Evolutionary conservation across 2,797 vertebrate genomes (phyloP).

Genomic region (Artibeus lituratus): DNA sequence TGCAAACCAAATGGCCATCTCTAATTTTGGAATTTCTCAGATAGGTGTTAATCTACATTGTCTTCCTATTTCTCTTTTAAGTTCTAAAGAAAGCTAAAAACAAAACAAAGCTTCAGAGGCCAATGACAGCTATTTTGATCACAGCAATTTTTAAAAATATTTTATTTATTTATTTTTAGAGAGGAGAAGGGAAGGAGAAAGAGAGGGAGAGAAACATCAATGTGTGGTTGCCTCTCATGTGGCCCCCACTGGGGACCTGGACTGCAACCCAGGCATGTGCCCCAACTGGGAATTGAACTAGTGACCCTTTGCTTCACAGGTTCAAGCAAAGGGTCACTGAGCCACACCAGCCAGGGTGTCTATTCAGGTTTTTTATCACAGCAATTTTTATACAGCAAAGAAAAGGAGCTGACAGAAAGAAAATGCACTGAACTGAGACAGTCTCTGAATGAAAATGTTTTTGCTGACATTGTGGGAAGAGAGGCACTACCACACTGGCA

Average conservation of each 20-base stretch:
- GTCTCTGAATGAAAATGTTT: slow-evolving; percentile 28
- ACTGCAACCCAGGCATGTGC: too few species aligned
- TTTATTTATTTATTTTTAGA: too few species aligned
- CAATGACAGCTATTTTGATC: slow-evolving; percentile 49
- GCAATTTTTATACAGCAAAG: background rate
- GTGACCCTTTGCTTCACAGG: too few species aligned
- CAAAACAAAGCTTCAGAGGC: slow-evolving; percentile 43
- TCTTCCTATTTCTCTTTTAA: slow-evolving; percentile 35
- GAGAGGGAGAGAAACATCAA: too few species aligned
- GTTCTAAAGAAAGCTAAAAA: slow-evolving; percentile 57
- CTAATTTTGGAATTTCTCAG: slow-evolving; percentile 55
- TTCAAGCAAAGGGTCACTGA: too few species aligned
- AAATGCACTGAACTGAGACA: background rate
- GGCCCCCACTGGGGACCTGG: too few species aligned
- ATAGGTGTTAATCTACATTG: slow-evolving; percentile 64
- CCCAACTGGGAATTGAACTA: too few species aligned
- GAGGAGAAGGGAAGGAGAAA: too few species aligned
- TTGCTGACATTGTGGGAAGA: background rate
- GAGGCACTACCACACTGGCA: background rate
- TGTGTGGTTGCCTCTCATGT: too few species aligned
- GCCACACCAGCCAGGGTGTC: too few species aligned
- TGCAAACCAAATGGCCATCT: slow-evolving; percentile 51
- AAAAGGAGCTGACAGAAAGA: slow-evolving; percentile 31
- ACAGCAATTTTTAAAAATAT: background rate
- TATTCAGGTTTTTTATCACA: slow-evolving; percentile 28